phyloP scores from a whole-genome alignment of 2,797 vertebrate genomes.

The Triplophysa bombifrons region DNA sequence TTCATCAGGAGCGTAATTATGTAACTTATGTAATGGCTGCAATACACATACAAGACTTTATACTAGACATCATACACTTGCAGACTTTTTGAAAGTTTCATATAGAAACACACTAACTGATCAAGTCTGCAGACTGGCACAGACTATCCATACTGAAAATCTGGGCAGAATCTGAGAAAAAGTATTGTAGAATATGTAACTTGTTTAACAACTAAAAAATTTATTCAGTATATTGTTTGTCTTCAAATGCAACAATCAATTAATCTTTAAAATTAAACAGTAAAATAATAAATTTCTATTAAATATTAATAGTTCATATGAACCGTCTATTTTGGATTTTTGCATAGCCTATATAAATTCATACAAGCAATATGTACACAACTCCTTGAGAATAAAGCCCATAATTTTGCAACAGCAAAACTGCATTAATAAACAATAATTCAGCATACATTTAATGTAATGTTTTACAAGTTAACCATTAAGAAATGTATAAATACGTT shows the following conservation, averaged over 20 bases:
- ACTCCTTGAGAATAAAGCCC: neutral
- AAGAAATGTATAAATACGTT: neutral
- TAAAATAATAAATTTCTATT: neutral
- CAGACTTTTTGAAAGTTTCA: no score
- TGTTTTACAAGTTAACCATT: neutral
- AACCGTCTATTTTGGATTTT: neutral
- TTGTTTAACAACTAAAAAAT: no score
- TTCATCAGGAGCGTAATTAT: neutral
- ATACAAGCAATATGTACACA: neutral
- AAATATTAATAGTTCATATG: neutral
- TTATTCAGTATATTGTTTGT: neutral
- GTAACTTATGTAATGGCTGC: no score
- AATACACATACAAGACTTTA: no score
- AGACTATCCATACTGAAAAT: no score
- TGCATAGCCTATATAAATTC: neutral
- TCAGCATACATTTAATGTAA: neutral
- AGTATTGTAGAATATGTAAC: no score
- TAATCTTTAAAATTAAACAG: neutral
- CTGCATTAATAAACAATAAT: neutral
- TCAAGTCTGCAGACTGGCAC: no score
- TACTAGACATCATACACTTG: no score
- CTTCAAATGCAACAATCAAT: conserved; percentile 8
- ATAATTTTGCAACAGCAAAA: conserved; percentile 3
- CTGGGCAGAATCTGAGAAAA: no score
- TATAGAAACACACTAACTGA: no score